Conservation (phyloP, 2,888 invertebrate species). For the Arge pagana region DNA sequence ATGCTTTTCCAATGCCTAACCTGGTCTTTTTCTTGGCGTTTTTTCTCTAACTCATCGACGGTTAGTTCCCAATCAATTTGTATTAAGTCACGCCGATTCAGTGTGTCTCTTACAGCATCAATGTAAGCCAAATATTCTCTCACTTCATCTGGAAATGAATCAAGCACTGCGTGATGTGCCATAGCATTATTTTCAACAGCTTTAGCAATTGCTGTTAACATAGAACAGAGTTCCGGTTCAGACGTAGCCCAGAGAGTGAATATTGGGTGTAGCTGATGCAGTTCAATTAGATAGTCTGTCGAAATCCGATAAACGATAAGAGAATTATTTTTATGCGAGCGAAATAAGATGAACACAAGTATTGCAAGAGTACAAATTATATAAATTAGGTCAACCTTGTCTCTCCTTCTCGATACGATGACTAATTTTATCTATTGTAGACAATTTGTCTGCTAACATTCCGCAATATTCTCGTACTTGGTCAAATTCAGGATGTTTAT, state of each 20-base stretch:
- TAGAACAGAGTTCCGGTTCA: constrained; percentile 62
- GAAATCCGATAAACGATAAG: neutral
- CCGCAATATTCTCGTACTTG: constrained; percentile 66
- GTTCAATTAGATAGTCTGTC: constrained; percentile 61
- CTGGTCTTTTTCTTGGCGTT: constrained; percentile 67
- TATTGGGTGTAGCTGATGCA: constrained; percentile 66
- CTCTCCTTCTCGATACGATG: constrained; percentile 69
- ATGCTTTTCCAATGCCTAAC: constrained; percentile 37
- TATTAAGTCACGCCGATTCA: constrained; percentile 66
- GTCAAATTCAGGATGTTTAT: constrained; percentile 67
- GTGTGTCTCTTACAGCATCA: constrained; percentile 70
- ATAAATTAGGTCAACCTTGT: constrained; percentile 53
- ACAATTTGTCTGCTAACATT: constrained; percentile 66
- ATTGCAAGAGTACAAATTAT: constrained; percentile 11
- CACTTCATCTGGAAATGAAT: constrained; percentile 58
- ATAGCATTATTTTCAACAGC: constrained; percentile 60
- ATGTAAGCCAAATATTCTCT: constrained; percentile 70
- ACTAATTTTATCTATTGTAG: constrained; percentile 67
- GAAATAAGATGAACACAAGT: constrained; percentile 22
- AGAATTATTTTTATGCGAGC: too few relatives aligned
- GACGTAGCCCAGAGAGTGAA: constrained; percentile 66
- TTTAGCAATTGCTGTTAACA: constrained; percentile 58
- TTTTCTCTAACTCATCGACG: constrained; percentile 67
- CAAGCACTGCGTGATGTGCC: constrained; percentile 61
- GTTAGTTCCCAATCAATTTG: constrained; percentile 69